Percentiles rank a stretch among this genome's conserved stretches.
phyloP scores from a whole-genome alignment of 1,140 invertebrate species.

The Orussus abietinus region DNA sequence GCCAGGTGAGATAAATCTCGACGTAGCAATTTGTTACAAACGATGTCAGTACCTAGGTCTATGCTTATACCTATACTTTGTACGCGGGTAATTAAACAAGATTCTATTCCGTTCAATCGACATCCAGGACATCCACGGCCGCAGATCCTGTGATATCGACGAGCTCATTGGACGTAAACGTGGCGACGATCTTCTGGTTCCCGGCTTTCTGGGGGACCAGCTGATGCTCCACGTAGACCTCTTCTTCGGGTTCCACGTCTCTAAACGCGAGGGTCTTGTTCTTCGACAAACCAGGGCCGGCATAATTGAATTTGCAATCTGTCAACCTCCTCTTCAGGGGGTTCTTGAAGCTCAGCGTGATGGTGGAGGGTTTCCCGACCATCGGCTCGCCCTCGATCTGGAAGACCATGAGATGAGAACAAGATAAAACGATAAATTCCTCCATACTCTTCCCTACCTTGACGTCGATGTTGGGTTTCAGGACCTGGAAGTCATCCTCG shows the following conservation, averaged over 20 bases:
- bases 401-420: slow-evolving; percentile 15
- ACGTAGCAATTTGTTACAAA: neutral
- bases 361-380: slow-evolving; percentile 54
- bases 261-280: slow-evolving; percentile 56
- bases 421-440: slow-evolving; percentile 1
- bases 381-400: slow-evolving; percentile 59
- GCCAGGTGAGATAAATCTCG: neutral
- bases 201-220: slow-evolving; percentile 56
- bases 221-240: slow-evolving; percentile 53
- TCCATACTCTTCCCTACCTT: slow-evolving; percentile 48
- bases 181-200: slow-evolving; percentile 59
- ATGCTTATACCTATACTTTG: neutral
- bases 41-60: neutral
- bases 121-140: slow-evolving; percentile 47
- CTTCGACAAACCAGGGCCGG: slow-evolving; percentile 62
- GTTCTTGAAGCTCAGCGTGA: slow-evolving; percentile 65
- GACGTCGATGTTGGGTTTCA: slow-evolving; percentile 66
- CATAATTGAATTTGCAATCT: slow-evolving; percentile 64
- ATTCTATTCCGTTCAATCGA: neutral
- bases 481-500: slow-evolving; percentile 70
- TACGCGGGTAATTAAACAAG: neutral
- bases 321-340: slow-evolving; percentile 62
- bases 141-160: slow-evolving; percentile 64
- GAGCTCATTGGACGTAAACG: slow-evolving; percentile 63
- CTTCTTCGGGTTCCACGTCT: slow-evolving; percentile 54